Percentiles rank a stretch among this genome's conserved stretches.
phyloP scores from a whole-genome alignment of 2,113 vertebrate genomes.

The Machaerirhynchus nigripectus region DNA sequence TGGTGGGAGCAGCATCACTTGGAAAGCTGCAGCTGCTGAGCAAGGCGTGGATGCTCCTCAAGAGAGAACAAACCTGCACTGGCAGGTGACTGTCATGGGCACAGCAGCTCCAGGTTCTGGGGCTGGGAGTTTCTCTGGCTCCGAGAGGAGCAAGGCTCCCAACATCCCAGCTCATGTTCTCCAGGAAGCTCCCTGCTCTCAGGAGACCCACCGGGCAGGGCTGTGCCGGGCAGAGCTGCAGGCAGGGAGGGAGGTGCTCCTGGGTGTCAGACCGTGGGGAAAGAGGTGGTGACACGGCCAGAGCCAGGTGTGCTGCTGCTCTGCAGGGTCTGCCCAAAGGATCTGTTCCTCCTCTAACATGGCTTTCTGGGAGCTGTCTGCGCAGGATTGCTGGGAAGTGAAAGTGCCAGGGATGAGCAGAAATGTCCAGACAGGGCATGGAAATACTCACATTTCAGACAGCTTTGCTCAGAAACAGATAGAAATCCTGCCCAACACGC shows the following conservation, averaged over 20 bases:
- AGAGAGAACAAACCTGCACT: neutral
- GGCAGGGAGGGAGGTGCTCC: neutral
- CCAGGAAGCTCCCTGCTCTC: neutral
- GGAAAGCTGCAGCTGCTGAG: neutral
- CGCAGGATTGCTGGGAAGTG: neutral
- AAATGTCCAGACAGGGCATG: neutral
- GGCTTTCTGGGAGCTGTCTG: neutral
- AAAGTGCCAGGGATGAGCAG: neutral
- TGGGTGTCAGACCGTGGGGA: fast-evolving
- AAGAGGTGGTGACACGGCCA: too few species aligned
- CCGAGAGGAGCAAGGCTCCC: neutral
- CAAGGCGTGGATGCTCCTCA: neutral
- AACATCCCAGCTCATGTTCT: fast-evolving
- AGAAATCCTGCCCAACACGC: neutral
- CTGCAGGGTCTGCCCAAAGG: fast-evolving
- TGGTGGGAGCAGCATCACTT: neutral
- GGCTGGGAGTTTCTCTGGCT: neutral
- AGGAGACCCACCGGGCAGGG: neutral
- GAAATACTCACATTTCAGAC: neutral
- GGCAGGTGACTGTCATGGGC: fast-evolving
- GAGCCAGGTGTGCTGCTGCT: neutral
- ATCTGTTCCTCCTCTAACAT: fast-evolving
- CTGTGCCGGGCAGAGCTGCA: neutral
- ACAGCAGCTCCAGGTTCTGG: fast-evolving
- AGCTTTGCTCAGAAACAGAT: neutral